Evolutionary conservation across 1,140 invertebrate species (phyloP), one percentile per base, ranked within the genome.

Genomic region (Steinernema feltiae): DNA sequence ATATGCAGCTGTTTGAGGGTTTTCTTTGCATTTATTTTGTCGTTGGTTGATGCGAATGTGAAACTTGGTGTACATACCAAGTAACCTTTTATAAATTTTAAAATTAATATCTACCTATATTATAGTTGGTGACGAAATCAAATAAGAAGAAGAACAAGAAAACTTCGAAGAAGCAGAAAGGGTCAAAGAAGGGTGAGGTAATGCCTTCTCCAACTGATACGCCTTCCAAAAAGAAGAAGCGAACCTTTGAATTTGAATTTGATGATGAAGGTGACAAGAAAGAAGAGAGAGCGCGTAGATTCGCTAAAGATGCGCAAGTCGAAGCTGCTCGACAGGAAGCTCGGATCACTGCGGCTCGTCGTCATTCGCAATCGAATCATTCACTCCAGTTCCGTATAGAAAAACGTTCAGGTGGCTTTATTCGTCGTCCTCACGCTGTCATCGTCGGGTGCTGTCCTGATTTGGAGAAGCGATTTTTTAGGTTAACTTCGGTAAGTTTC

Each of bases 381-480:
- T 82, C 82, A 7, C 27, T 18, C 12, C 32, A 30, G 30, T 53
- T 30, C 32, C 48, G 72, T 73, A 12, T 30, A 73, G 31, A 53
- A 30, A 46, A 35, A 18, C 32, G 48, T 24, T 15, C 29, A 7
- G 31, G 29, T 70, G 72, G 29, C 7, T 30, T 29, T n/a, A 75
- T n/a, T n/a, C 53, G 27, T 21, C 30, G n/a, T 70, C 24, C 24
- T 15, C 53, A 63, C 24, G 24, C 53, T 3, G 24, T 63, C 53
- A 63, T 63, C 53, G 53, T 63, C 24, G 53, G 53, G 24, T 63
- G 53, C 24, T 24, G 41, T 30, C 32, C 32, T 79, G 32, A 78
- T 63, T 48, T 77, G n/a, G 21, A 30, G 0, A 27, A 69, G 48
- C 48, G 73, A 35, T 77, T 41, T 78, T 30, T 75, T 27, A 81